Evolutionary conservation across 2,797 vertebrate genomes (phyloP).

Genomic region (Otolemur crassicaudatus): DNA sequence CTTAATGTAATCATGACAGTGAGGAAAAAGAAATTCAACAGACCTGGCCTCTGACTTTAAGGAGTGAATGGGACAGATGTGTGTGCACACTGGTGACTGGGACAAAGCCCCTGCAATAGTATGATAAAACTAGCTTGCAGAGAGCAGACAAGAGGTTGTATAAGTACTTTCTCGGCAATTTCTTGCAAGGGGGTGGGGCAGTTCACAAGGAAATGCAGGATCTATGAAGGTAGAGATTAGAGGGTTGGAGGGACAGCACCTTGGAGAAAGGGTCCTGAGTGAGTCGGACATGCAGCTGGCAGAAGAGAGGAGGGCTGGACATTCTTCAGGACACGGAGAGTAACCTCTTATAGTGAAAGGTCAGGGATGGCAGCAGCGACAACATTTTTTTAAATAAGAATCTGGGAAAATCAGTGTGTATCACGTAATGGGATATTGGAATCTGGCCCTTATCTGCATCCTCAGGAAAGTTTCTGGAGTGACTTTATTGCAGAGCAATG

Average conservation of each 20-base stretch:
- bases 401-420: not conserved
- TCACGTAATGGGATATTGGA: not conserved
- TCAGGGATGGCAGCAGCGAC: not conserved
- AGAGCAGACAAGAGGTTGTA: not conserved
- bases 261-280: not conserved
- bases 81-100: too few relatives aligned
- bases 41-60: not conserved
- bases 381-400: not conserved
- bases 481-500: not conserved
- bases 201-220: not conserved
- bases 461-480: not conserved
- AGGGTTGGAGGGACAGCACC: not conserved
- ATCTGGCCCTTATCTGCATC: not conserved
- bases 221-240: not conserved
- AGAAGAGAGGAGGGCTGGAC: rapidly evolving
- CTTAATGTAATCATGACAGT: not conserved
- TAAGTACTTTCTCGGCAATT: not conserved
- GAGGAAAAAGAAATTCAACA: not conserved
- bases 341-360: not conserved
- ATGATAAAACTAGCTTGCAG: not conserved
- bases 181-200: not conserved
- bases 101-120: not conserved
- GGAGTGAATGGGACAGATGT: not conserved
- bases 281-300: too few relatives aligned
- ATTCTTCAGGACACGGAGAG: rapidly evolving